A percentile compares a stretch with the other conserved stretches of the same genome.
These are phyloP conservation scores for Cepaea nemoralis DNA, from an alignment of 1,140 invertebrate genomes.

Conservation along the genomic window DNA sequence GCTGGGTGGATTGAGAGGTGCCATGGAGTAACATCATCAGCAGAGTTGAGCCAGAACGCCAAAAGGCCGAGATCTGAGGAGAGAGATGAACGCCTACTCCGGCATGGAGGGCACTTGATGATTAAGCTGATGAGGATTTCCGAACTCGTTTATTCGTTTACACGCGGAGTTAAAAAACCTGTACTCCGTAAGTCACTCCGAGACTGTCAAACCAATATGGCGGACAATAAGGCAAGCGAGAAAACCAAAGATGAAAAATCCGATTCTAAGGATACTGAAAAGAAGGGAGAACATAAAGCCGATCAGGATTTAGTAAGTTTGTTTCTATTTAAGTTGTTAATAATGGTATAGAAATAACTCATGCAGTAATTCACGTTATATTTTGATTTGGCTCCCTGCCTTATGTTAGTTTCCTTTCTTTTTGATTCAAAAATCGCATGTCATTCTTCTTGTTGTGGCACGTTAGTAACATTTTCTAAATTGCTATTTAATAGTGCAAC, in stretches of 20 bases:
- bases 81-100: too few species aligned
- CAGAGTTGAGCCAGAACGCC: too few species aligned
- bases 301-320: conserved; percentile 66
- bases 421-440: conserved; percentile 6
- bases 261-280: conserved; percentile 63
- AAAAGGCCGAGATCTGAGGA: too few species aligned
- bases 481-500: too few species aligned
- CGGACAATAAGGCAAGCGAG: conserved; percentile 57
- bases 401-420: not conserved
- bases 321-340: not conserved
- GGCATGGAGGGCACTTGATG: too few species aligned
- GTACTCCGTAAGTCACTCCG: not conserved
- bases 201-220: conserved; percentile 56
- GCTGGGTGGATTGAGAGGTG: too few species aligned
- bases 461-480: too few species aligned
- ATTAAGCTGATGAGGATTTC: too few species aligned
- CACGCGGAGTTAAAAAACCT: not conserved
- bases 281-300: conserved; percentile 62
- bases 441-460: conserved; percentile 1
- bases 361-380: not conserved
- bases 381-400: not conserved
- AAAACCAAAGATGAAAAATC: conserved; percentile 59
- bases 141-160: conserved; percentile 18
- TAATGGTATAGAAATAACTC: not conserved
- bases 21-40: too few species aligned